Base-by-base conservation (phyloP, 2,888 invertebrate species). In the Tupiocoris notatus region DNA sequence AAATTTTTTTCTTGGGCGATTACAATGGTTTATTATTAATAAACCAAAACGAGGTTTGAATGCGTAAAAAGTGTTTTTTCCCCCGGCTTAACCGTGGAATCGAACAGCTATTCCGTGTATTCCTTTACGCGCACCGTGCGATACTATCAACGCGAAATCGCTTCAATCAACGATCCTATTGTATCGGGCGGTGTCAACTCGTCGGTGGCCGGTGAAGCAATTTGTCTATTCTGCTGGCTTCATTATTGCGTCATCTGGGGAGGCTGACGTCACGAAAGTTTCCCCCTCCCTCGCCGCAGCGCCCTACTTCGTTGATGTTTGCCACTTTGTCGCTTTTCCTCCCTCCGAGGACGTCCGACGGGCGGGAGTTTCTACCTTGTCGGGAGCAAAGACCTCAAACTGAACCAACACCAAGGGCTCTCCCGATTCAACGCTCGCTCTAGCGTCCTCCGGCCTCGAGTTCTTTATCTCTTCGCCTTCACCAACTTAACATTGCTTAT, bases 311-410 rank as follows among this genome's bases (percentile, higher is more conserved):
- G 39, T 3, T 39, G 3, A 12, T 39, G 39, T 39, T 39, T 12
- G 39, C 39, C 39, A 39, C 39, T 39, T 39, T 39, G 12, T 39
- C 39, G 39, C 39, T 12, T 39, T 39, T 12, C 23, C 21, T 9
- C 9, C 59, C 25, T 23, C 39, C 1, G 17, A 9, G 56, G 67
- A 17, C 16, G 21, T 58, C 21, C 16, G 70, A 20, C 22, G 70
- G 70, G 70, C 25, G 59, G 17, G 70, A 70, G 23, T 59, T 59
- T 70, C 59, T 58, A 58, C 70, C 20, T 25, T 23, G 20, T 54
- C 58, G 70, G 59, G 70, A 25, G 70, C 70, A 70, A 70, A 59
- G 70, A 70, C 70, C 70, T 70, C 70, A n/a, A 70, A 59, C 59
- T 59, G 70, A 70, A 59, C 59, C 70, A 70, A 22, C 23, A 59